Percentiles rank a stretch among this genome's conserved stretches.
Conservation (phyloP, 2,888 invertebrate species). For the Torymus auratus region DNA sequence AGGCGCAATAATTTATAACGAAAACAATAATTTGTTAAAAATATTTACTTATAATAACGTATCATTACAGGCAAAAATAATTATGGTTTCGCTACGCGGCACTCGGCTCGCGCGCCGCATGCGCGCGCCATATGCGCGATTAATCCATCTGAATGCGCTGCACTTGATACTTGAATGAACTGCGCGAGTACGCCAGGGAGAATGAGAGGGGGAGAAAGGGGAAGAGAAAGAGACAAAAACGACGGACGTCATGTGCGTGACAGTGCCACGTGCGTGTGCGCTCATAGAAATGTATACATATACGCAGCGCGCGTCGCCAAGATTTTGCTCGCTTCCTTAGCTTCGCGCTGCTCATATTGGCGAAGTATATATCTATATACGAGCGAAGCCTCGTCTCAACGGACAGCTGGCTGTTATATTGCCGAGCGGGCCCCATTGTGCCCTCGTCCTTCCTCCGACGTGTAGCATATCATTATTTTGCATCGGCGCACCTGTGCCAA, state of each 20-base stretch:
- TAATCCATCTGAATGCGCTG: conserved; percentile 50
- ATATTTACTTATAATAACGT: too few species aligned
- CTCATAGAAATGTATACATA: conserved; percentile 29
- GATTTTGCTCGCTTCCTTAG: conserved; percentile 38
- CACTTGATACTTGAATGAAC: conserved; percentile 54
- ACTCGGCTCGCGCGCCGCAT: neutral
- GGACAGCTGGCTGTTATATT: conserved; percentile 49
- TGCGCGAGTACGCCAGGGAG: neutral
- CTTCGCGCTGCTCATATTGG: neutral
- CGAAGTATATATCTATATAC: too few species aligned
- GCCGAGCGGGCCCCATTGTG: conserved; percentile 3
- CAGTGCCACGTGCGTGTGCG: conserved; percentile 45
- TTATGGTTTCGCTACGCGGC: conserved; percentile 1
- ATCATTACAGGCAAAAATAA: neutral
- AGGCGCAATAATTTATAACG: too few species aligned
- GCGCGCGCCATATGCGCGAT: conserved; percentile 51
- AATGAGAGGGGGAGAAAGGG: neutral
- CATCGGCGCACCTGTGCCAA: conserved; percentile 35
- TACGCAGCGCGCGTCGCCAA: conserved; percentile 9
- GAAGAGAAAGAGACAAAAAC: conserved; percentile 32
- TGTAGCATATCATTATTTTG: conserved; percentile 43
- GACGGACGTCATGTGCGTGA: conserved; percentile 44
- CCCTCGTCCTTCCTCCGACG: conserved; percentile 1
- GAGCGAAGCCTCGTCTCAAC: conserved; percentile 24
- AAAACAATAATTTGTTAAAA: too few species aligned